phyloP scores from a whole-genome alignment of 1,140 invertebrate genomes.

The Radopholus similis region DNA sequence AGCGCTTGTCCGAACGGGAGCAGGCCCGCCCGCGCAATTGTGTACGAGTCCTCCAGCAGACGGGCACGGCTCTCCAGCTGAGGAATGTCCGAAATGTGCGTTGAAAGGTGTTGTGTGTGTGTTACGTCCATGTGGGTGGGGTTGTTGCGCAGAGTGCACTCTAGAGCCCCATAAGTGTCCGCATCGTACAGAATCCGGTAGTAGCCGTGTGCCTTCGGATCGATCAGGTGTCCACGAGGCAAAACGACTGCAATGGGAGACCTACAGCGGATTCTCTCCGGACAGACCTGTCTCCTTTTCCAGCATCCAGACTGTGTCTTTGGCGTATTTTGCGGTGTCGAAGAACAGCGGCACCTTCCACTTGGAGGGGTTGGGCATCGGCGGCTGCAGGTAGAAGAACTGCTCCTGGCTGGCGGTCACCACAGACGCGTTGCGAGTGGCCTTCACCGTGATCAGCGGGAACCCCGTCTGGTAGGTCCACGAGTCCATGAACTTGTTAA shows the following conservation, averaged over 20 bases:
- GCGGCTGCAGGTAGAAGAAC: constrained; percentile 3
- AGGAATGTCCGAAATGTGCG: not conserved
- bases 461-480: constrained; percentile 25
- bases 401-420: constrained; percentile 9
- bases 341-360: constrained; percentile 22
- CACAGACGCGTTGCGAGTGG: not conserved
- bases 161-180: constrained; percentile 15
- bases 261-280: not conserved
- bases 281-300: not conserved
- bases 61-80: constrained; percentile 21
- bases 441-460: constrained; percentile 11
- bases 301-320: not conserved
- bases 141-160: constrained; percentile 4
- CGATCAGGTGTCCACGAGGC: constrained; percentile 9
- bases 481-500: constrained; percentile 14
- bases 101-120: not conserved
- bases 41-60: constrained; percentile 27
- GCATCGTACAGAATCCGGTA: constrained; percentile 21
- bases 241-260: constrained; percentile 7
- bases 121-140: constrained; percentile 12
- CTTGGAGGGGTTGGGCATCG: not conserved
- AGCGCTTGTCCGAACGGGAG: constrained; percentile 9
- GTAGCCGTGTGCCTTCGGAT: constrained; percentile 19
- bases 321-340: not conserved
- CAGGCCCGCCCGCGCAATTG: constrained; percentile 11